Conservation (phyloP, 2,797 vertebrate genomes). For the Pipistrellus pygmaeus region DNA sequence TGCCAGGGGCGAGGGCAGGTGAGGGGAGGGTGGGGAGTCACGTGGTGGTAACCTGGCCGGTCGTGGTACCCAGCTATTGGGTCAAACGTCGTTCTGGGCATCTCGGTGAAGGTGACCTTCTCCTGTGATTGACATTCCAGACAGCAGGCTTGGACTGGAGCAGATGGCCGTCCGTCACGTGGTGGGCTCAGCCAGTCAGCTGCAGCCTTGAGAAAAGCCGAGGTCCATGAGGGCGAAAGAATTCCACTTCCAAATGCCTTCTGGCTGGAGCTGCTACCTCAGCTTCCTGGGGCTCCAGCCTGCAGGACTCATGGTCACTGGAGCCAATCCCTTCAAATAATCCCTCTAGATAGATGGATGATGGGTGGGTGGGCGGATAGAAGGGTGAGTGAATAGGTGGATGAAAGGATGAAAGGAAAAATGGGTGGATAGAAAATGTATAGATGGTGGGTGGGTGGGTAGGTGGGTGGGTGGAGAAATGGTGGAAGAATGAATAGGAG, state of each 20-base stretch:
- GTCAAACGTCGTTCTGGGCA: not conserved
- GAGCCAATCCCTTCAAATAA: not conserved
- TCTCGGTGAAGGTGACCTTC: not conserved
- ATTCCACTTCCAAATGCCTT: accelerated
- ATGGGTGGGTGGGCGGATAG: no score
- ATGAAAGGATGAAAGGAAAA: no score
- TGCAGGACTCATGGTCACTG: not conserved
- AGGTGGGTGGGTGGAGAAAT: accelerated
- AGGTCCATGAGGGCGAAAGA: not conserved
- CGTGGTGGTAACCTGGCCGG: no score
- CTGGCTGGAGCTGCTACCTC: not conserved
- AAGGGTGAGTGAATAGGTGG: no score
- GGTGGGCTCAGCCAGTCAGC: not conserved
- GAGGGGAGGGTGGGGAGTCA: not conserved
- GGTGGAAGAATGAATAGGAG: no score
- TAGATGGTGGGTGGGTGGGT: not conserved
- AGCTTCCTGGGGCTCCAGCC: not conserved
- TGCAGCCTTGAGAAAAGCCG: no score
- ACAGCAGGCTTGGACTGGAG: not conserved
- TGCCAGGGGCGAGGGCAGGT: not conserved
- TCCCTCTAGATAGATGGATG: not conserved
- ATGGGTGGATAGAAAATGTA: no score
- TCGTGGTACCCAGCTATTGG: not conserved
- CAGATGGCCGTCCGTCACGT: accelerated
- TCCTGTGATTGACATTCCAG: no score